These are phyloP conservation scores for Rousettus madagascariensis DNA, from an alignment of 2,797 vertebrate genomes.

Conservation along the genomic window DNA sequence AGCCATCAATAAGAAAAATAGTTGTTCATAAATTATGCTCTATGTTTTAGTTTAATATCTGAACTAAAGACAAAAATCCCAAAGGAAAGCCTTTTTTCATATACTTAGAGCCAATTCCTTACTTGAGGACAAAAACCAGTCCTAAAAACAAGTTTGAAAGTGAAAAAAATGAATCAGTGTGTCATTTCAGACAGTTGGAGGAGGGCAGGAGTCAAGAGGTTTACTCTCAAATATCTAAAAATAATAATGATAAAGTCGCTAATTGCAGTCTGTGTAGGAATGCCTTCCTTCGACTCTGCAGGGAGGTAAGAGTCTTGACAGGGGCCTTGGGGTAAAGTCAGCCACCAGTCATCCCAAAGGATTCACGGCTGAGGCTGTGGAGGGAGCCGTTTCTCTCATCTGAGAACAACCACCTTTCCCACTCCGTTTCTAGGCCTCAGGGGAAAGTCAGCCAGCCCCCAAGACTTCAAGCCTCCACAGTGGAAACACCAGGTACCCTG, in stretches of 20 bases:
- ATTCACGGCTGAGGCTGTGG: not conserved
- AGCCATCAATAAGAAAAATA: constrained; percentile 2
- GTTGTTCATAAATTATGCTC: not conserved
- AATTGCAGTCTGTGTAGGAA: fast-evolving
- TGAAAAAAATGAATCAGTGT: not conserved
- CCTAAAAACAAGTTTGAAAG: not conserved
- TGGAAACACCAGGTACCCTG: not conserved
- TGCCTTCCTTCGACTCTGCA: not conserved
- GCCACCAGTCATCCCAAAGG: not conserved
- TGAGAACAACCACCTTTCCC: not conserved
- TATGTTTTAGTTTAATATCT: not conserved
- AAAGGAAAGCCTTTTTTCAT: not conserved
- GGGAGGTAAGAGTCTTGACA: not conserved
- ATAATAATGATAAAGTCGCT: not conserved
- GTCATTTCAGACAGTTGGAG: not conserved
- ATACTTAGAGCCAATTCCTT: not conserved
- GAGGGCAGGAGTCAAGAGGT: not conserved
- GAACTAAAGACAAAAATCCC: not conserved
- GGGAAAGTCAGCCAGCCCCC: not conserved
- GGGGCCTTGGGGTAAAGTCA: not conserved
- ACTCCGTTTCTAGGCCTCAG: not conserved
- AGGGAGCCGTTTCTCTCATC: not conserved
- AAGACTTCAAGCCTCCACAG: not conserved
- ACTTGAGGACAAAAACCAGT: not conserved
- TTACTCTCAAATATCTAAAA: not conserved